Base-by-base conservation (phyloP, 2,113 vertebrate genomes). In the Rana temporaria region DNA sequence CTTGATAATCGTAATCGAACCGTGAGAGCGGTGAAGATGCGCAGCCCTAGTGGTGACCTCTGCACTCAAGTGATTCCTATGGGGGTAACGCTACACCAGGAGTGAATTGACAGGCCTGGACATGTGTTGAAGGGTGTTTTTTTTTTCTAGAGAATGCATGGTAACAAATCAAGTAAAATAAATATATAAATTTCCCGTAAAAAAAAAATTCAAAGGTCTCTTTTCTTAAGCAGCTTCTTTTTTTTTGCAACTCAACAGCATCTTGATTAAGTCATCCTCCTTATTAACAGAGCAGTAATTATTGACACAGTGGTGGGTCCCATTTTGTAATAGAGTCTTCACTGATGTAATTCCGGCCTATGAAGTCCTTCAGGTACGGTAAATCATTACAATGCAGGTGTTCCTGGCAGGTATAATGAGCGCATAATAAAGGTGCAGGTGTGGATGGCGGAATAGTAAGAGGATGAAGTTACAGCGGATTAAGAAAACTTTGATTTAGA, bases 401-500 rank as follows among this genome's bases (percentile, higher is more conserved):
- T 59, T 52, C 77, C 12, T 64, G n/a, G 77, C 77, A 79, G 77
- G 77, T 68, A 66, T 34, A 57, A 66, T 70, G 48, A 52, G 16
- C 14, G n/a, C n/a, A 52, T 38, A 42, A 72, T 57, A 53, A 4
- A 68, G 57, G 53, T 56, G 53, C 15, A 79, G 64, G 26, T 34
- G 64, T 42, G 77, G n/a, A 68, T 68, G 53, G 42, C 63, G 42
- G 22, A n/a, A 0, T 52, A 22, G 42, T 53, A 48, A 30, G 26
- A 24, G 3, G 52, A 30, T 56, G 22, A 17, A 55, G 30, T 32
- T 57, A 32, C 48, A 26, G 18, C 6, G 7, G 9, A 20, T 15
- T 48, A 16, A 26, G n/a, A 55, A 55, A 71, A 53, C 20, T 48
- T 22, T 24, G 12, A 18, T 65, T 66, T n/a, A 30, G 67, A 19